Evolutionary conservation across 1,140 invertebrate genomes (phyloP), one percentile per base, ranked within the genome.

Genomic region (Nylanderia fulva): DNA sequence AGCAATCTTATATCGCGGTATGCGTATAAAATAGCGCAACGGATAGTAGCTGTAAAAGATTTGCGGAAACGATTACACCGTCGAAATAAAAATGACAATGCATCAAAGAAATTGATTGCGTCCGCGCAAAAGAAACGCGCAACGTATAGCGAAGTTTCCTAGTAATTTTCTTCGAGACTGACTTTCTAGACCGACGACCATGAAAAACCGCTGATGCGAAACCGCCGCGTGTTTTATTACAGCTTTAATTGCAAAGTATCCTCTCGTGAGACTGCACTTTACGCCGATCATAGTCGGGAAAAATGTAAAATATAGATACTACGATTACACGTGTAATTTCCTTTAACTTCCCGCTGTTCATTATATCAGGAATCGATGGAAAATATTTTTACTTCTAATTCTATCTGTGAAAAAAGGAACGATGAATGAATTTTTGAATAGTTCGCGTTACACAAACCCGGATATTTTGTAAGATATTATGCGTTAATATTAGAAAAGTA

Each of bases 21-120:
- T 72, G 77, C 77, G 45, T 60, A 42, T 82, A 72, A 82, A 86
- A 42, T 82, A 33, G 54, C 11, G 77, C 52, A 69, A 39, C 63
- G 36, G 24, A 82, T 42, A 85, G 87, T 85, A n/a, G 88, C 86
- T 76, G 87, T 66, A 66, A 66, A 54, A 58, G 60, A 84, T 84
- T 58, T 61, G 24, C 42, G 13, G 61, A 18, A 54, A 72, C 60
- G 54, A 66, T 85, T 85, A 80, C 21, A 15, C 45, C 45, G 63
- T 33, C 4, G 64, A 29, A 68, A 69, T 69, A 80, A 69, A 82
- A 85, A 85, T 84, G 61, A 61, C 74, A 66, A 68, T 68, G 76
- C 36, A 66, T 80, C 84, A 80, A 85, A 85, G 84, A 85, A 85
- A 71, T 80, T 39, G 39, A 45, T 82, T 85, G 63, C 60, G 82